These are phyloP conservation scores for Oxygymnocypris stewartii DNA, from an alignment of 2,113 vertebrate species.

Conservation along the genomic window DNA sequence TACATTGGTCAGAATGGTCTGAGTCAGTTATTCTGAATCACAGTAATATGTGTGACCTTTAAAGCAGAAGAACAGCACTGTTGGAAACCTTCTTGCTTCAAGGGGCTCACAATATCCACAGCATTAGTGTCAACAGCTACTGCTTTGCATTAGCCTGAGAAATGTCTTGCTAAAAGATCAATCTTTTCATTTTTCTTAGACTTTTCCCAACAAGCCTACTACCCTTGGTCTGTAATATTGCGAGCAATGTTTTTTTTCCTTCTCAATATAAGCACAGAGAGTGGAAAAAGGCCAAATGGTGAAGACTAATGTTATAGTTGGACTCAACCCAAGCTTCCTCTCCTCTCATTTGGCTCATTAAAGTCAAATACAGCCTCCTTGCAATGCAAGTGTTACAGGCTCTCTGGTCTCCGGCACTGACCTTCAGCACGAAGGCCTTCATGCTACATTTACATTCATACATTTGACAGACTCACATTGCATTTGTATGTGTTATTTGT, in stretches of 20 bases:
- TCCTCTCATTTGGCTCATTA: constrained; percentile 46
- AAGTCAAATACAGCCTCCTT: constrained; percentile 27
- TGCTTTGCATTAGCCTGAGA: constrained; percentile 18
- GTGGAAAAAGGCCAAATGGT: constrained; percentile 43
- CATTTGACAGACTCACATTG: background rate
- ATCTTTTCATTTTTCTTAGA: constrained; percentile 38
- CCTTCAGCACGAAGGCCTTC: background rate
- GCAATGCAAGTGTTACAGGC: constrained; percentile 23
- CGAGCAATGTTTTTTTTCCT: constrained; percentile 34
- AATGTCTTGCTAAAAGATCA: constrained; percentile 44
- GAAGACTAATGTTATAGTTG: constrained; percentile 53
- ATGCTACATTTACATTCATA: constrained; percentile 15
- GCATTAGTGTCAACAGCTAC: constrained; percentile 25
- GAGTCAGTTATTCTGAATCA: constrained; percentile 39
- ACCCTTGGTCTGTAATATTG: constrained; percentile 41
- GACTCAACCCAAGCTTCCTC: constrained; percentile 35
- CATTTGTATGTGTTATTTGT: background rate
- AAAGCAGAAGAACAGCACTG: constrained; percentile 15
- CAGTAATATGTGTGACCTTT: constrained; percentile 9
- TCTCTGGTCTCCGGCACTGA: constrained; percentile 19
- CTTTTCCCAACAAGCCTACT: constrained; percentile 38
- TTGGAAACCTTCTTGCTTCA: background rate
- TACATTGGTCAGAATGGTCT: constrained; percentile 27
- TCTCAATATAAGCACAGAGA: constrained; percentile 45
- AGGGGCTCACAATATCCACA: background rate